Conservation (phyloP, 1,140 invertebrate species). For the Battus philenor region DNA sequence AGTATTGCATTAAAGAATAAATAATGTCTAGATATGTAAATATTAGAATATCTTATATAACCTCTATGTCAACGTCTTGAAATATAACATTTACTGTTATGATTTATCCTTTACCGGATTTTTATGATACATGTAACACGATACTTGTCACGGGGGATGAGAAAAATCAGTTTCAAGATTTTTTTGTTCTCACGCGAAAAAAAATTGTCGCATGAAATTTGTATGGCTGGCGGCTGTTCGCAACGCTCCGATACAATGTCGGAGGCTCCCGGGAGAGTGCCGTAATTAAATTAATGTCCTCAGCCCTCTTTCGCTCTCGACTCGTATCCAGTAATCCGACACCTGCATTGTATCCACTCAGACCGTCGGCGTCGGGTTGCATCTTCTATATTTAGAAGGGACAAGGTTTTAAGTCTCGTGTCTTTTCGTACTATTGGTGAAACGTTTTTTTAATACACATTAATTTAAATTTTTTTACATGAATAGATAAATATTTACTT, state of each 20-base stretch:
- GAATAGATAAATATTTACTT: no score
- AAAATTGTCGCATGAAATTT: slow-evolving; percentile 65
- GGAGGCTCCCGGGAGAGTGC: slow-evolving; percentile 66
- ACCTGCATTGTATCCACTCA: slow-evolving; percentile 63
- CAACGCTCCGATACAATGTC: slow-evolving; percentile 67
- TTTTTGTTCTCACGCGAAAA: slow-evolving; percentile 72
- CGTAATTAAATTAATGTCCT: slow-evolving; percentile 76
- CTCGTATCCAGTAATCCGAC: slow-evolving; percentile 64
- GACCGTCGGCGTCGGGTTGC: slow-evolving; percentile 27
- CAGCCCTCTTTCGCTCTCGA: slow-evolving; percentile 54
- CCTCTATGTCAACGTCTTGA: no score
- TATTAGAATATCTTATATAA: no score
- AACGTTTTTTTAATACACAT: no score
- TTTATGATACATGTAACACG: slow-evolving; percentile 50
- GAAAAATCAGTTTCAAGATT: slow-evolving; percentile 66
- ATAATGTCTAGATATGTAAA: no score
- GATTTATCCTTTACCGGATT: no score
- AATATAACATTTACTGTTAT: no score
- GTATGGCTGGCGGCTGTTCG: slow-evolving; percentile 37
- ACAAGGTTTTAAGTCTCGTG: slow-evolving; percentile 21
- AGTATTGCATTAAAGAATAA: no score
- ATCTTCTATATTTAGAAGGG: slow-evolving; percentile 22
- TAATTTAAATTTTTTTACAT: no score
- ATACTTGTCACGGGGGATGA: slow-evolving; percentile 53
- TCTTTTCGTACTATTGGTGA: neutral